Evolutionary conservation across 2,113 vertebrate species (phyloP), one percentile per base, ranked within the genome.

Genomic region (Pteropus alecto): DNA sequence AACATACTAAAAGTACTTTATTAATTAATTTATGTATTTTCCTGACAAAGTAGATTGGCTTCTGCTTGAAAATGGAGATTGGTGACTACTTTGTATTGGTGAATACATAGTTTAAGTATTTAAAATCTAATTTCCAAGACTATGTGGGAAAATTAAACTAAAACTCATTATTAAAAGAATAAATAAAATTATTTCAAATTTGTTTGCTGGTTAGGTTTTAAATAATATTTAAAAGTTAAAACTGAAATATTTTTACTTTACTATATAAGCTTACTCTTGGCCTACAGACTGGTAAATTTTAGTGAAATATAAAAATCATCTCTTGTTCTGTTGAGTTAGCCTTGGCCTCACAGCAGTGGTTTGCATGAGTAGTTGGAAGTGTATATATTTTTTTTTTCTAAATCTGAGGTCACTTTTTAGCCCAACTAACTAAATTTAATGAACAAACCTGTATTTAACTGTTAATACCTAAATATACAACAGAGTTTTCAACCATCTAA

Each of bases 371-470:
- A 83, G 19, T 1, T 22, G 81, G 74, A 96, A 96, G 71, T 87
- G 46, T 94, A 77, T 89, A 92, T 61, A n/a, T 51, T 70, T 51
- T 60, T 78, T 96, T 81, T 51, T 61, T 11, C 68, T 96, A 90
- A 96, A 38, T 94, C 78, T 98, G 91, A 98, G 84, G 93, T 98
- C 94, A 97, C 93, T 96, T 96, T 82, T 96, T 86, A 96, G 33
- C 89, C 73, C 67, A 97, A 84, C 60, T 98, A 93, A 95, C 94
- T 60, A 83, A 71, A 63, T 54, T 95, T 98, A 96, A 97, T 94
- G 38, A 65, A 84, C 61, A 97, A 98, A 97, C 90, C 22, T 94
- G 22, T 95, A 97, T 97, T 87, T 93, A 67, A 92, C 89, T 94
- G 24, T 89, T 90, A 87, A 56, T 70, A 68, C 19, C 60, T 87